A percentile compares a stretch with the other conserved stretches of the same genome.
Evolutionary conservation across 2,113 vertebrate genomes (phyloP).

Genomic region (Philantomba maxwellii): DNA sequence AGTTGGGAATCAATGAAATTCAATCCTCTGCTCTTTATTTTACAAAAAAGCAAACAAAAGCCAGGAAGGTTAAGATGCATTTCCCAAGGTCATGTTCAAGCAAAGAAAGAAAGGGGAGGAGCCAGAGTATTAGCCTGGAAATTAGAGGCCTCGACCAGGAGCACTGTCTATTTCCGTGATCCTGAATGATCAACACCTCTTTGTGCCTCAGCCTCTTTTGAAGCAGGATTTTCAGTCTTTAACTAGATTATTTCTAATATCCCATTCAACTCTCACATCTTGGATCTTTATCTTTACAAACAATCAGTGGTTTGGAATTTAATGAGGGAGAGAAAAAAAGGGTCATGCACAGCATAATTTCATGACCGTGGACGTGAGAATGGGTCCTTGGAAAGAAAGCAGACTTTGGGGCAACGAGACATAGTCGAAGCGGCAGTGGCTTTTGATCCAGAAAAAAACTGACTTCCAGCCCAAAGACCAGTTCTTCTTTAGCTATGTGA

Average conservation of each 20-base stretch:
- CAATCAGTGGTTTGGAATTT: neutral
- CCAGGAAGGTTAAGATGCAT: neutral
- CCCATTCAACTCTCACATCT: neutral
- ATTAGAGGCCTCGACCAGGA: neutral
- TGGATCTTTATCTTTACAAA: neutral
- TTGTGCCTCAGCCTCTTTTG: neutral
- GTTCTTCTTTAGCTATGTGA: neutral
- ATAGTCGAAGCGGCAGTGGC: neutral
- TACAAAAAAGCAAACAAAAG: neutral
- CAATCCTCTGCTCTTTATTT: neutral
- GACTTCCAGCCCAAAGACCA: neutral
- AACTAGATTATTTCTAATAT: neutral
- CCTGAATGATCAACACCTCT: neutral
- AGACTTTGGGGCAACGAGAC: neutral
- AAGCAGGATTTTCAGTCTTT: neutral
- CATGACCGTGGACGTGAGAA: neutral
- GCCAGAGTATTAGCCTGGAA: neutral
- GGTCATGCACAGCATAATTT: neutral
- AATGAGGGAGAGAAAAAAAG: neutral
- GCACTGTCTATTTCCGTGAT: neutral
- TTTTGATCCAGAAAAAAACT: neutral
- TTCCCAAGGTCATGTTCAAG: neutral
- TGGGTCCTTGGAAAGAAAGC: conserved; percentile 13
- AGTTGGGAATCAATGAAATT: neutral
- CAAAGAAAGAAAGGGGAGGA: neutral